Evolutionary conservation across 2,888 invertebrate genomes (phyloP), one percentile per base, ranked within the genome.

Genomic region (Synergus japonicus): DNA sequence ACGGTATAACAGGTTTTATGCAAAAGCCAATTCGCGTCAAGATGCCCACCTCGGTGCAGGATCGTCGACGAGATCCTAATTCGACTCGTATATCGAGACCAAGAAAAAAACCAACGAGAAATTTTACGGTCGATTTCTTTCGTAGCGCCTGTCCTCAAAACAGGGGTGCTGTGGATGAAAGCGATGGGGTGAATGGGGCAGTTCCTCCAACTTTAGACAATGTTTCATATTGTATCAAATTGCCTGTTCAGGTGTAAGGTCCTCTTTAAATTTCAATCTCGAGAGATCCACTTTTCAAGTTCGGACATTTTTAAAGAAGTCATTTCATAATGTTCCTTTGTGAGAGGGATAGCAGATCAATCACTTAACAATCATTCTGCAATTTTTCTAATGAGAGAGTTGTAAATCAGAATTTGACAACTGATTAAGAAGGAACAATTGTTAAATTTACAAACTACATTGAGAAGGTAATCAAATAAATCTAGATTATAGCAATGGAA

Each of bases 21-120:
- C 84, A 80, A 84, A 85, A 85, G 83, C 83, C 82, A 82, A 85
- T 86, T 84, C 82, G 81, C 83, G 79, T 83, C 82, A 84, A 82
- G 81, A 82, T 84, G 78, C 13, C 46, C 41, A 76, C 54, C 76
- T 76, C 81, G 78, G 82, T 83, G 79, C 80, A 81, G 76, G 65
- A 83, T 79, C 83, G 78, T 79, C 84, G 83, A 86, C 83, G 84
- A 85, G 85, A 85, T 86, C 84, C 84, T 86, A 85, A 87, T 87
- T 85, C 83, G 84, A 82, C 83, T 84, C 79, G 81, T 83, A 81
- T 82, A 80, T 73, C 79, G 77, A 77, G 80, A 82, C 64, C 82
- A 76, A 73, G 65, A 54, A 69, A 79, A 79, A 76, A 78, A 82
- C 58, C 64, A 73, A 77, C 80, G 79, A 76, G 66, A 77, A 84